Conservation (phyloP, 2,113 vertebrate genomes). For the Sinocyclocheilus grahami region DNA sequence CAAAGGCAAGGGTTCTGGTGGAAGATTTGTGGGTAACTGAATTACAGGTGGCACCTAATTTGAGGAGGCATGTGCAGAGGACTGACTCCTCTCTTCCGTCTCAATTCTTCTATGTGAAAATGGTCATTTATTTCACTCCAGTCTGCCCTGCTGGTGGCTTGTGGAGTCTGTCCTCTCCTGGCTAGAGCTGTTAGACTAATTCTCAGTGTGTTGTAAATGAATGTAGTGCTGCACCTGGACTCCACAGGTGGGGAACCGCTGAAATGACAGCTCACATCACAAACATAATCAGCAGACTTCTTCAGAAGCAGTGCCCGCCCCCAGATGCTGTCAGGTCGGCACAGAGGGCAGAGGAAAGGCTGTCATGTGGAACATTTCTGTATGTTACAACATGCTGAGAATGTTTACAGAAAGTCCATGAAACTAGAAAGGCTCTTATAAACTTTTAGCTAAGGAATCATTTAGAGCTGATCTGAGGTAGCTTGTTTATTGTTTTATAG, state of each 20-base stretch:
- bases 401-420: conserved; percentile 3
- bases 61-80: conserved; percentile 43
- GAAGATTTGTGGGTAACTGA: conserved; percentile 39
- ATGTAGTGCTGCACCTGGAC: conserved; percentile 54
- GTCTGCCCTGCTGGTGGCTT: conserved; percentile 14
- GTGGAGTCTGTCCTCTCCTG: conserved; percentile 35
- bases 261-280: conserved; percentile 60
- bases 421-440: not conserved
- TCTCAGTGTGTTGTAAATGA: conserved; percentile 46
- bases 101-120: conserved; percentile 35
- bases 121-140: conserved; percentile 40
- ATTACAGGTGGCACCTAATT: conserved; percentile 47
- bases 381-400: conserved; percentile 29
- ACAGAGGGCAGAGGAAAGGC: conserved; percentile 50
- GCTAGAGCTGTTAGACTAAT: conserved; percentile 38
- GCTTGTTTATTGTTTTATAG: not conserved
- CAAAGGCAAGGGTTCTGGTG: not conserved
- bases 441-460: not conserved
- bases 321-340: conserved; percentile 50
- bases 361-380: conserved; percentile 48
- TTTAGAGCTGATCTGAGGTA: not conserved
- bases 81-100: conserved; percentile 29
- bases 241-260: conserved; percentile 48
- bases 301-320: conserved; percentile 40
- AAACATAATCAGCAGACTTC: conserved; percentile 53